Evolutionary conservation across 2,888 invertebrate genomes (phyloP).

Genomic region (Philereme vetulata): DNA sequence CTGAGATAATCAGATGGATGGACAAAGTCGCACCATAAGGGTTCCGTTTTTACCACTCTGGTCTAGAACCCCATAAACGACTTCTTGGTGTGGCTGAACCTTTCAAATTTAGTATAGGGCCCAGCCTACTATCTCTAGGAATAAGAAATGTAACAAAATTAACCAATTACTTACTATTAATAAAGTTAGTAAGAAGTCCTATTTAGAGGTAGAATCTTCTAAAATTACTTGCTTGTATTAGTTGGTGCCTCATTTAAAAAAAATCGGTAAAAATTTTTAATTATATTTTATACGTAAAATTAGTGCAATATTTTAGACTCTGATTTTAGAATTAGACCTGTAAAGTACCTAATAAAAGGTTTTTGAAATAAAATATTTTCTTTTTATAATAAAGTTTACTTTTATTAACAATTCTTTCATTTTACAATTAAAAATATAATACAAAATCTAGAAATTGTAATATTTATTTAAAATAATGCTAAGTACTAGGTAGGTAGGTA

Average conservation of each 20-base stretch:
- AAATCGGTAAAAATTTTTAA: constrained; percentile 23
- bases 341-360: constrained; percentile 13
- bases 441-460: too few species aligned
- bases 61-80: neutral
- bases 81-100: neutral
- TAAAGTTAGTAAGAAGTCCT: too few species aligned
- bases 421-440: neutral
- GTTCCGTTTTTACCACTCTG: neutral
- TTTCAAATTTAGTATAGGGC: neutral
- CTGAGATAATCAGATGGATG: neutral
- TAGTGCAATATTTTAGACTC: constrained; percentile 34
- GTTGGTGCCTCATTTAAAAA: constrained; percentile 33
- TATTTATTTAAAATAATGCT: too few species aligned
- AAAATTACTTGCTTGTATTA: constrained; percentile 26
- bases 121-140: neutral
- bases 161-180: too few species aligned
- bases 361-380: constrained; percentile 13
- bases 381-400: constrained; percentile 1
- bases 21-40: neutral
- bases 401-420: constrained; percentile 4
- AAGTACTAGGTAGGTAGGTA: too few species aligned
- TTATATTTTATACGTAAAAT: constrained; percentile 26
- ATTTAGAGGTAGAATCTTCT: constrained; percentile 6
- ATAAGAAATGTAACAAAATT: too few species aligned
- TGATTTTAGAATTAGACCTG: constrained; percentile 12